phyloP scores from a whole-genome alignment of 2,888 invertebrate species.

The Acronicta alni region DNA sequence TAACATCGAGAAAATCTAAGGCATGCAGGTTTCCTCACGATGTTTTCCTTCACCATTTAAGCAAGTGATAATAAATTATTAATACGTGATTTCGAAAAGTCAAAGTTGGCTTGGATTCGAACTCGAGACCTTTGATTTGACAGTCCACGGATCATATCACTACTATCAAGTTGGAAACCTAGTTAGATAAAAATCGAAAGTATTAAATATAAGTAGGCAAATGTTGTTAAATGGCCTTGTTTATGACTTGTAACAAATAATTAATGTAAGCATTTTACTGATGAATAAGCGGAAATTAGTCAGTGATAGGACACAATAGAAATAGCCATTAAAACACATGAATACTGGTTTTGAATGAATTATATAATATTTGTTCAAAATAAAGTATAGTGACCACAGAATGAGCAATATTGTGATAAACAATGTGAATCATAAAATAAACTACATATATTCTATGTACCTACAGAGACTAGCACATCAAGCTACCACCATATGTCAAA shows the following conservation, averaged over 20 bases:
- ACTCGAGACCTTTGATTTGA: too few species aligned
- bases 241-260: conserved; percentile 3
- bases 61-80: too few species aligned
- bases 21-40: too few species aligned
- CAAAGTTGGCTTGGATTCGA: too few species aligned
- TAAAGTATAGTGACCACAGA: conserved; percentile 37
- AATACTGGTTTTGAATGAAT: not conserved
- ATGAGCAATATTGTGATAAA: conserved; percentile 34
- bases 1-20: too few species aligned
- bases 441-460: not conserved
- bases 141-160: too few species aligned
- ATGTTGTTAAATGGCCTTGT: conserved; percentile 39
- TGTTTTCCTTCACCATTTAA: too few species aligned
- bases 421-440: conserved; percentile 27
- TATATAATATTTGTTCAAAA: conserved; percentile 14
- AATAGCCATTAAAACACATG: conserved; percentile 18
- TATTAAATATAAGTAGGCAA: not conserved
- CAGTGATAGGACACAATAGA: conserved; percentile 28
- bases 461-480: too few species aligned
- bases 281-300: conserved; percentile 34
- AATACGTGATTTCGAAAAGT: too few species aligned
- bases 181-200: too few species aligned
- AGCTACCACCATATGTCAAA: too few species aligned
- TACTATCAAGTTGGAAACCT: too few species aligned
- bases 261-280: not conserved